A percentile compares a stretch with the other conserved stretches of the same genome.
Evolutionary conservation across 37 sponge, comb jelly and placozoan species (phyloP).

Genomic region (Spongia lamella): DNA sequence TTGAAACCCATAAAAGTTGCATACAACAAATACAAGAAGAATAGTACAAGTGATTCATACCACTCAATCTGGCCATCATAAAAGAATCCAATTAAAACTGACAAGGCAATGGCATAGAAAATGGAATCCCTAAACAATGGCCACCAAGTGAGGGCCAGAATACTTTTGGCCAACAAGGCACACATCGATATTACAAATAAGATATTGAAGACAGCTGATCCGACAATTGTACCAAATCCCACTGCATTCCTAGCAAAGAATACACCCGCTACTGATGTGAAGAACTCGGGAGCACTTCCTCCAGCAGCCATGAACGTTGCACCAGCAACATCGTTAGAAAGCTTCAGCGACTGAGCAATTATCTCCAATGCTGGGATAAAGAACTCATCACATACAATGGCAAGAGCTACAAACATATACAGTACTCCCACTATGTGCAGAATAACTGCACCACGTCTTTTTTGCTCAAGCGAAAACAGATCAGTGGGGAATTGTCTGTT

Average conservation of each 20-base stretch:
- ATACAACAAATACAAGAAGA: conserved; percentile 65
- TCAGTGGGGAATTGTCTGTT: background rate
- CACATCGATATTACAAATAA: conserved; percentile 74
- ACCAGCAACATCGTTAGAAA: conserved; percentile 93
- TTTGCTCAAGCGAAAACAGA: background rate
- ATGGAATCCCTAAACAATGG: conserved; percentile 72
- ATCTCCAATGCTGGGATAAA: conserved; percentile 92
- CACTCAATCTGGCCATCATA: conserved; percentile 75
- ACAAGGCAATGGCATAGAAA: conserved; percentile 72
- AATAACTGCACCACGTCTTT: conserved; percentile 15
- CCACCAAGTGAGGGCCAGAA: conserved; percentile 72
- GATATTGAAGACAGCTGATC: conserved; percentile 89
- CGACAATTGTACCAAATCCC: conserved; percentile 87
- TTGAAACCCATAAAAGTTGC: conserved; percentile 76
- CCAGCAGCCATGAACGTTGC: conserved; percentile 99
- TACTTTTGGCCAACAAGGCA: conserved; percentile 62
- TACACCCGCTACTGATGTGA: conserved; percentile 85
- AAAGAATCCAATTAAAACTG: conserved; percentile 62
- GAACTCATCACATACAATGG: conserved; percentile 90
- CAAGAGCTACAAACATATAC: conserved; percentile 48
- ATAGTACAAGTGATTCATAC: conserved; percentile 70
- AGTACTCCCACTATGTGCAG: conserved; percentile 18
- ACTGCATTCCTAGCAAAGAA: conserved; percentile 68
- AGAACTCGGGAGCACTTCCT: conserved; percentile 84
- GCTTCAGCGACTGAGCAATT: conserved; percentile 76